These are phyloP conservation scores for Acleris emargana DNA, from an alignment of 2,888 invertebrate genomes.

Conservation along the genomic window DNA sequence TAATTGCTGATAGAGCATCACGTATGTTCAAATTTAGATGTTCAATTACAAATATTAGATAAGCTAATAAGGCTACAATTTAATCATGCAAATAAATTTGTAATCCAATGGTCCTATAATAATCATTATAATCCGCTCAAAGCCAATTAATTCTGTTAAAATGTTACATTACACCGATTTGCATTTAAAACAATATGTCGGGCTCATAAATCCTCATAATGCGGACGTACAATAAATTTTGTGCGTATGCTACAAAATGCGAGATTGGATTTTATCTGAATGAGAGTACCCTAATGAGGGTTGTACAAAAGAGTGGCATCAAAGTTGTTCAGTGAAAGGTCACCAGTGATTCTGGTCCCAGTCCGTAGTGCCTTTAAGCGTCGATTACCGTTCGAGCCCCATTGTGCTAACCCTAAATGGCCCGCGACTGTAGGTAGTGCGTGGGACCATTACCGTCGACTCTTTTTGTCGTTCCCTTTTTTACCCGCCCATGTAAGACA, in stretches of 20 bases:
- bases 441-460: slow-evolving; percentile 67
- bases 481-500: slow-evolving; percentile 68
- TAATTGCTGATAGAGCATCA: background rate
- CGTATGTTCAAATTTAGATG: background rate
- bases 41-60: slow-evolving; percentile 5
- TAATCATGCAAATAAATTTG: slow-evolving; percentile 15
- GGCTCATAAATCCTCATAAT: slow-evolving; percentile 33
- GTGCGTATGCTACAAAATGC: slow-evolving; percentile 18
- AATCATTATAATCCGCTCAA: slow-evolving; percentile 9
- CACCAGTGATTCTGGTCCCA: slow-evolving; percentile 48
- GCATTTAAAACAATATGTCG: slow-evolving; percentile 34
- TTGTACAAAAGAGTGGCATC: slow-evolving; percentile 56
- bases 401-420: slow-evolving; percentile 70
- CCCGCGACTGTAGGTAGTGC: slow-evolving; percentile 60
- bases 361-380: slow-evolving; percentile 65
- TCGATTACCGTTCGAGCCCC: slow-evolving; percentile 66
- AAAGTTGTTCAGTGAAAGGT: slow-evolving; percentile 53
- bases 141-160: slow-evolving; percentile 29
- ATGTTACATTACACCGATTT: slow-evolving; percentile 31
- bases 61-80: background rate
- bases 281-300: slow-evolving; percentile 49
- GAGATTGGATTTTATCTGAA: slow-evolving; percentile 22
- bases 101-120: slow-evolving; percentile 13
- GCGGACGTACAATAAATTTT: slow-evolving; percentile 28
- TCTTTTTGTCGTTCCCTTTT: slow-evolving; percentile 71